Evolutionary conservation across 2,113 vertebrate genomes (phyloP).

Genomic region (Tragelaphus scriptus): DNA sequence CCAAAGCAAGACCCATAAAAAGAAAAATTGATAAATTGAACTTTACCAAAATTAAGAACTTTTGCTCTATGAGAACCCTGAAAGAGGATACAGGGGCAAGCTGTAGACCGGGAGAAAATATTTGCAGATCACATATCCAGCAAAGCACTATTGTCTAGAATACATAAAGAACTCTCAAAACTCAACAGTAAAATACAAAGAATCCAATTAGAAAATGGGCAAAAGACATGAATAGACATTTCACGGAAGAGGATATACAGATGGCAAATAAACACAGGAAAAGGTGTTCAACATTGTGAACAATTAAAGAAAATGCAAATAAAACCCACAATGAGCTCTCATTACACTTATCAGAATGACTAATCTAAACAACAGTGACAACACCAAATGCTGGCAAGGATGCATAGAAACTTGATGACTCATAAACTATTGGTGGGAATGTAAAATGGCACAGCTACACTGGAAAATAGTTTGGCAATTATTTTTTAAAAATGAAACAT

Average conservation of each 20-base stretch:
- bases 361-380: background rate
- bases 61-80: background rate
- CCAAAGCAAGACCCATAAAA: background rate
- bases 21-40: background rate
- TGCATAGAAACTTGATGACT: background rate
- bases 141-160: background rate
- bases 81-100: background rate
- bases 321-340: background rate
- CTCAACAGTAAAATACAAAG: background rate
- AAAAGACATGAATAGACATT: background rate
- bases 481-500: slow-evolving; percentile 23
- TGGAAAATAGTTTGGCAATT: slow-evolving; percentile 24
- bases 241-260: background rate
- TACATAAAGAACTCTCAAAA: background rate
- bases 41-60: background rate
- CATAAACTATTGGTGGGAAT: background rate
- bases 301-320: background rate
- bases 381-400: background rate
- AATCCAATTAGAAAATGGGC: background rate
- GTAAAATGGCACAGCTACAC: background rate
- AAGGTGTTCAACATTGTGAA: background rate
- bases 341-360: background rate
- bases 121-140: background rate
- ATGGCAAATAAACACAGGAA: slow-evolving; percentile 12
- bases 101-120: slow-evolving; percentile 4